Evolutionary conservation across 2,888 invertebrate genomes (phyloP).

Genomic region (Chrysolina americana): DNA sequence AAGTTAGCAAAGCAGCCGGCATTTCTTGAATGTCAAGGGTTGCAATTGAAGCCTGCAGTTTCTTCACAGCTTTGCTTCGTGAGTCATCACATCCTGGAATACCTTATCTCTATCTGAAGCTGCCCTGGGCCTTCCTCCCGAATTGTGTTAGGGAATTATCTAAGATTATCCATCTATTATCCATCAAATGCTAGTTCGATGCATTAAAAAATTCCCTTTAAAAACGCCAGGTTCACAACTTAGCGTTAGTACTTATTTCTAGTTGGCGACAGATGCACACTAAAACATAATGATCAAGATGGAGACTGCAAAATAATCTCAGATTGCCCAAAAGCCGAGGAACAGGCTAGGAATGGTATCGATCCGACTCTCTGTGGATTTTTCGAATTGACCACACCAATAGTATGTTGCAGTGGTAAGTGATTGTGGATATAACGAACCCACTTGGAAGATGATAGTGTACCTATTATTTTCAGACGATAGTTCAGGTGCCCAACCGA

Average conservation of each 20-base stretch:
- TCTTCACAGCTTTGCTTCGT: too few species aligned
- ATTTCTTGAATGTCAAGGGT: too few species aligned
- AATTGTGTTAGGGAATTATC: too few species aligned
- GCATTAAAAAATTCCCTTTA: too few species aligned
- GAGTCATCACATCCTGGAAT: too few species aligned
- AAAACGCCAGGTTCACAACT: too few species aligned
- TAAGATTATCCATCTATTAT: too few species aligned
- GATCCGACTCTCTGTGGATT: constrained; percentile 62
- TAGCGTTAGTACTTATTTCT: constrained; percentile 32
- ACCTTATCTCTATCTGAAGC: too few species aligned
- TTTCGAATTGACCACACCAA: constrained; percentile 57
- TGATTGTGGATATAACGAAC: not conserved
- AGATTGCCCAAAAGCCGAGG: constrained; percentile 61
- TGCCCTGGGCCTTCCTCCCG: too few species aligned
- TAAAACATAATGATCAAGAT: constrained; percentile 51
- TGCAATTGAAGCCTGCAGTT: too few species aligned
- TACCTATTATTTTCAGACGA: constrained; percentile 18
- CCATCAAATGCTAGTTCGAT: too few species aligned
- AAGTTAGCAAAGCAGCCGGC: too few species aligned
- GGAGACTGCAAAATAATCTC: constrained; percentile 60
- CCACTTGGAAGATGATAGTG: not conserved
- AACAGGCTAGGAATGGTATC: constrained; percentile 60
- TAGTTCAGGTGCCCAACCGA: constrained; percentile 4
- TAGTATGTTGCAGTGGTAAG: constrained; percentile 64
- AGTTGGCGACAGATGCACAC: constrained; percentile 59